These are phyloP conservation scores for Leptopterna dolabrata DNA, from an alignment of 2,888 invertebrate genomes.

Conservation along the genomic window DNA sequence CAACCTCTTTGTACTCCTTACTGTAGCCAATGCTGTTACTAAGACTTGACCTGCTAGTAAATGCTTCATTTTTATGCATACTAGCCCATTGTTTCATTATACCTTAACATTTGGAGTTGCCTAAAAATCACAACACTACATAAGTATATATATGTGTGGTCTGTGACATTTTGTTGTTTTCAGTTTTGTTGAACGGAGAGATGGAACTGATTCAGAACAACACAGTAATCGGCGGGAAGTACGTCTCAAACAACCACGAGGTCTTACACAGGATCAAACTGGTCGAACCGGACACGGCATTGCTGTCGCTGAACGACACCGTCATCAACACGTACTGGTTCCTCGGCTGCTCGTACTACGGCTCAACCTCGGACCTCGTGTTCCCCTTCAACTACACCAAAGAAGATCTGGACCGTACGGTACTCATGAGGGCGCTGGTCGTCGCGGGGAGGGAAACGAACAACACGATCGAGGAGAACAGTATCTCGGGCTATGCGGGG, in stretches of 20 bases:
- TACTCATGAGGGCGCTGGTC: constrained; percentile 54
- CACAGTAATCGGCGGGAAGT: constrained; percentile 70
- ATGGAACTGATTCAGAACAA: constrained; percentile 75
- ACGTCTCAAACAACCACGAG: constrained; percentile 74
- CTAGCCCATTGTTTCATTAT: too few species aligned
- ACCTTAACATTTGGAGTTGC: too few species aligned
- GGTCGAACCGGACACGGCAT: constrained; percentile 73
- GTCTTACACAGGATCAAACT: constrained; percentile 73
- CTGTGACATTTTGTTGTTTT: constrained; percentile 61
- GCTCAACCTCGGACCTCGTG: constrained; percentile 73
- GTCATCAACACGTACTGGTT: constrained; percentile 80
- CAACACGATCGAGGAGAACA: constrained; percentile 65
- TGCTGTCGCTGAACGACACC: constrained; percentile 70
- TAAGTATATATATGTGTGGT: neutral
- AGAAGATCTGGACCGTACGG: constrained; percentile 64
- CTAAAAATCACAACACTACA: too few species aligned
- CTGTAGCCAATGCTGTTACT: too few species aligned
- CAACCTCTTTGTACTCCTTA: too few species aligned
- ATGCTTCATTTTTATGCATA: too few species aligned
- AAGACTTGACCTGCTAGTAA: too few species aligned
- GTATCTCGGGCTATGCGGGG: constrained; percentile 66
- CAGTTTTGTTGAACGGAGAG: constrained; percentile 77
- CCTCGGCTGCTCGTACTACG: constrained; percentile 79
- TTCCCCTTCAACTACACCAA: constrained; percentile 75
- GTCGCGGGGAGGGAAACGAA: constrained; percentile 57